Percentiles rank a stretch among this genome's conserved stretches.
Evolutionary conservation across 2,888 invertebrate genomes (phyloP).

Genomic region (Athalia rosae): DNA sequence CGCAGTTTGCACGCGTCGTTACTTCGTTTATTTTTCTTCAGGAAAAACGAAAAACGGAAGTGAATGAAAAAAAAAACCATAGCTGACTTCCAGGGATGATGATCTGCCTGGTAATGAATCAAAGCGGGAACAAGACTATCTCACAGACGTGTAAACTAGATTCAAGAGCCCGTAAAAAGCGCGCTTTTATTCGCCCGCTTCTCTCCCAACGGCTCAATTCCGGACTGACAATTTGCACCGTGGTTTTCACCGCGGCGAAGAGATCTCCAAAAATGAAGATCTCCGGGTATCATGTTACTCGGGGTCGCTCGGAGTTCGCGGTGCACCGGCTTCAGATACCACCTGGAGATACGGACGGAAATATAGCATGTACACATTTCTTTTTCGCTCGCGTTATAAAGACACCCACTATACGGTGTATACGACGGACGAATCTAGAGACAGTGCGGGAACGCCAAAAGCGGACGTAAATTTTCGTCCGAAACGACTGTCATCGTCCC

Average conservation of each 20-base stretch:
- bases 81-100: neutral
- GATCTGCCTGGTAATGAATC: too few relatives aligned
- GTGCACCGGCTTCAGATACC: too few relatives aligned
- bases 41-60: conserved; percentile 1
- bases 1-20: neutral
- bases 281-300: conserved; percentile 23
- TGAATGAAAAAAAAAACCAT: neutral
- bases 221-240: neutral
- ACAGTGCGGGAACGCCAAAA: too few relatives aligned
- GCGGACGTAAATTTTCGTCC: neutral
- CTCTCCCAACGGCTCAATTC: conserved; percentile 1
- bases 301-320: conserved; percentile 19
- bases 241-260: neutral
- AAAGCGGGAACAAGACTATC: too few relatives aligned
- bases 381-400: too few relatives aligned
- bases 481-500: conserved; percentile 35
- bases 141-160: too few relatives aligned
- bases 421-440: too few relatives aligned
- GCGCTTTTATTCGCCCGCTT: neutral
- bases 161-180: too few relatives aligned
- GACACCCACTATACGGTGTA: too few relatives aligned
- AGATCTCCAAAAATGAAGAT: conserved; percentile 30
- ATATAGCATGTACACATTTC: too few relatives aligned
- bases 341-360: too few relatives aligned
- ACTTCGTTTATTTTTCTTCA: neutral